A percentile compares a stretch with the other conserved stretches of the same genome.
These are phyloP conservation scores for Ichneumon xanthorius DNA, from an alignment of 2,888 invertebrate species.

Conservation along the genomic window DNA sequence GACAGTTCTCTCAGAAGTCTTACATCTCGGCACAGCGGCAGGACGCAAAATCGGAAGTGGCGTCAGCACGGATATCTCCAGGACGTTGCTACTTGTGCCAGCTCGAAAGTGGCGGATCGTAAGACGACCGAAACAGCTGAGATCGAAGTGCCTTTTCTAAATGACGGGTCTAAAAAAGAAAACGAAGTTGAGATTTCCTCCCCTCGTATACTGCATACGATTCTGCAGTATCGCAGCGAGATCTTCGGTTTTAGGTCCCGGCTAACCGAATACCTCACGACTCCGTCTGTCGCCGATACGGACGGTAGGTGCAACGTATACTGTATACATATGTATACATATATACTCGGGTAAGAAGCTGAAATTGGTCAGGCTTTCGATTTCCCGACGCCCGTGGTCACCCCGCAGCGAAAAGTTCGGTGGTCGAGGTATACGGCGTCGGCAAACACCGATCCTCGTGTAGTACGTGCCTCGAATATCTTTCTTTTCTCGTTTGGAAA, in stretches of 20 bases:
- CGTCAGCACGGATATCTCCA: conserved; percentile 52
- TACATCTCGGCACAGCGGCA: conserved; percentile 23
- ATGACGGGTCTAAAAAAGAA: conserved; percentile 14
- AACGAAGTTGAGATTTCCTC: conserved; percentile 48
- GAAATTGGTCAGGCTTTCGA: conserved; percentile 51
- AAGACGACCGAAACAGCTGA: conserved; percentile 59
- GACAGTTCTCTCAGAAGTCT: conserved; percentile 40
- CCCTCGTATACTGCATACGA: conserved; percentile 24
- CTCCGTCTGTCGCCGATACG: conserved; percentile 34
- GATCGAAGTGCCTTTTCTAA: conserved; percentile 35
- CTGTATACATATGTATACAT: conserved; percentile 38
- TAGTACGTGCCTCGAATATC: conserved; percentile 53
- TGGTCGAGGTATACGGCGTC: conserved; percentile 31
- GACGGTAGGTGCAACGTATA: conserved; percentile 35
- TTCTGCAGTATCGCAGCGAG: not conserved
- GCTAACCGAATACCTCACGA: conserved; percentile 29
- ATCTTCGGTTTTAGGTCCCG: conserved; percentile 30
- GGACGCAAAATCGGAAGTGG: conserved; percentile 32
- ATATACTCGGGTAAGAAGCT: conserved; percentile 2
- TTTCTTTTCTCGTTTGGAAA: conserved; percentile 36
- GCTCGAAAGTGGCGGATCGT: conserved; percentile 47
- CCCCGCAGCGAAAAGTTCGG: conserved; percentile 37
- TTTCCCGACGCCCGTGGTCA: conserved; percentile 51
- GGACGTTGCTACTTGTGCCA: conserved; percentile 56
- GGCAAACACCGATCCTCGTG: conserved; percentile 52